These are phyloP conservation scores for Cossypha caffra DNA, from an alignment of 2,797 vertebrate genomes.

Conservation along the genomic window DNA sequence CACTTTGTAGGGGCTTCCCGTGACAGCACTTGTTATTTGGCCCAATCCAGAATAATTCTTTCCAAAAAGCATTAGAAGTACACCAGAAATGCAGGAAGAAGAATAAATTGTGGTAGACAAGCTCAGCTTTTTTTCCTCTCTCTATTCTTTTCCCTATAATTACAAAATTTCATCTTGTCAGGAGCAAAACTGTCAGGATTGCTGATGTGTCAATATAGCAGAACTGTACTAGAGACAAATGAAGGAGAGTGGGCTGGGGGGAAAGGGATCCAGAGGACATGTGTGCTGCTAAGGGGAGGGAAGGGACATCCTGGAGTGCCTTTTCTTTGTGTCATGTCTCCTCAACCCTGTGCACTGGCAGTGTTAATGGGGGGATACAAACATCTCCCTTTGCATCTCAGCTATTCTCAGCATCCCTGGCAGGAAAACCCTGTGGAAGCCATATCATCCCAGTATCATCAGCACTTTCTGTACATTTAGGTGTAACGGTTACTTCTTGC, in stretches of 20 bases:
- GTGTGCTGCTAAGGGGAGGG: neutral
- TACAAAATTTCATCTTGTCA: neutral
- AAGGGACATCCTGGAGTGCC: neutral
- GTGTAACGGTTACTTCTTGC: neutral
- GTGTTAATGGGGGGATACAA: neutral
- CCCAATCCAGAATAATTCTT: neutral
- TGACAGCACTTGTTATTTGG: neutral
- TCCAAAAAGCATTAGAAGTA: neutral
- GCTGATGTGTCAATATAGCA: neutral
- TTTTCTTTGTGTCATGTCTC: neutral
- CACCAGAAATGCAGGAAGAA: neutral
- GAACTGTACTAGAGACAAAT: neutral
- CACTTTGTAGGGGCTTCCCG: neutral
- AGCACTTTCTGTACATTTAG: neutral
- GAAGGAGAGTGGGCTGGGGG: neutral
- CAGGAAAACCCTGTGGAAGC: neutral
- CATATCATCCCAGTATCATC: neutral
- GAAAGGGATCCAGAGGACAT: fast-evolving
- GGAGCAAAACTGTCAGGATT: neutral
- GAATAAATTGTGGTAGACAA: neutral
- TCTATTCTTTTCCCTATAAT: neutral
- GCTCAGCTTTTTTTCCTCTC: neutral
- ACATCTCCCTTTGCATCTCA: neutral
- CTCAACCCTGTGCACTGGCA: neutral
- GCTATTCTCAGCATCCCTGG: neutral